phyloP scores from a whole-genome alignment of 2,113 vertebrate genomes.

The Sminthopsis crassicaudata region DNA sequence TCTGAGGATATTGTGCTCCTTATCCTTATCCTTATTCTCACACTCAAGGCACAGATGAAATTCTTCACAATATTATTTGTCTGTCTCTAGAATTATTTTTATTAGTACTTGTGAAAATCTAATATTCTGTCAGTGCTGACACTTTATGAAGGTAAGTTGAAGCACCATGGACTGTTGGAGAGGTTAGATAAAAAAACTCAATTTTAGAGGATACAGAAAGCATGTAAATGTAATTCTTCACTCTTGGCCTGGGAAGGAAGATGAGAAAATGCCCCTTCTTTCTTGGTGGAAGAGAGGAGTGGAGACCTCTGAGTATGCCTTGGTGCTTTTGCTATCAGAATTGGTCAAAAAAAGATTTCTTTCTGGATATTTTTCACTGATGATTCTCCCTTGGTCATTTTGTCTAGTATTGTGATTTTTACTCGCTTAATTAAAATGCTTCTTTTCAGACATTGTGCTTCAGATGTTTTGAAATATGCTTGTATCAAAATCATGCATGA shows the following conservation, averaged over 20 bases:
- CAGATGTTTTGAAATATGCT: not conserved
- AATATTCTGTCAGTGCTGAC: conserved; percentile 25
- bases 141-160: conserved; percentile 16
- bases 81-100: conserved; percentile 14
- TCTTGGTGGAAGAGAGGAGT: no score
- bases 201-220: no score
- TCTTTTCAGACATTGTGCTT: conserved; percentile 37
- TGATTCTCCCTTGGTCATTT: conserved; percentile 44
- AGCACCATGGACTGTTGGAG: conserved; percentile 21
- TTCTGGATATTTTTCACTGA: conserved; percentile 34
- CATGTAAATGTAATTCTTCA: no score
- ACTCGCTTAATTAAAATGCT: conserved; percentile 27
- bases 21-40: no score
- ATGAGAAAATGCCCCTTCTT: no score
- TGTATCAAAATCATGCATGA: not conserved
- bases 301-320: no score
- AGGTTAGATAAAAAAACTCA: conserved; percentile 21
- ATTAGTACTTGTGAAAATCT: conserved; percentile 19
- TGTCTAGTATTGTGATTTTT: conserved; percentile 36
- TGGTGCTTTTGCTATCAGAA: no score
- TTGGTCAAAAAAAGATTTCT: not conserved
- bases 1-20: no score
- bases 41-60: no score
- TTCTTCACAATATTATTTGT: no score
- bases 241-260: no score